Percentiles rank a stretch among this genome's conserved stretches.
Conservation (phyloP, 2,113 vertebrate genomes). For the Campylorhamphus procurvoides region DNA sequence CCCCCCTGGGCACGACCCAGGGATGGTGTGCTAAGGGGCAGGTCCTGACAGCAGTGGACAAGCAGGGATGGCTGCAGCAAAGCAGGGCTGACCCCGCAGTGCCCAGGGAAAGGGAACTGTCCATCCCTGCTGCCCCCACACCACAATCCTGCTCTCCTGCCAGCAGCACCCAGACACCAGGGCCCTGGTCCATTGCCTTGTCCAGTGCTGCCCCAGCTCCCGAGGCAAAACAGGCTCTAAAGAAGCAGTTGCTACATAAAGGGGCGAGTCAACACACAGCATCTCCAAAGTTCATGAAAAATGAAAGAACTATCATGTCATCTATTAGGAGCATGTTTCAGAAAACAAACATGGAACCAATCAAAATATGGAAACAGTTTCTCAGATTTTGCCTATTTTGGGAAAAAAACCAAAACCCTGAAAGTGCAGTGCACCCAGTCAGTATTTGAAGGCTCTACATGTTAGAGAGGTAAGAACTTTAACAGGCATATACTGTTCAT, state of each 20-base stretch:
- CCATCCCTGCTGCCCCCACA: accelerated
- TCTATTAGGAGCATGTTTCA: neutral
- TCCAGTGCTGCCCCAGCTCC: neutral
- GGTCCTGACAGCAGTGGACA: accelerated
- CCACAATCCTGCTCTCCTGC: accelerated
- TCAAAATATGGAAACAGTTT: neutral
- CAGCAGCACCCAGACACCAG: accelerated
- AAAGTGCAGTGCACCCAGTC: neutral
- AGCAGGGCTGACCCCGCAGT: neutral
- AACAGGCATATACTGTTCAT: neutral
- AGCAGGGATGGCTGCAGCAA: neutral
- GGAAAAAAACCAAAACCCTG: neutral
- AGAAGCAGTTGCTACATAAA: accelerated
- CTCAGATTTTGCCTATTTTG: neutral
- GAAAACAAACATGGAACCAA: neutral
- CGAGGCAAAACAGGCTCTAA: accelerated
- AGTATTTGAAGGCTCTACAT: neutral
- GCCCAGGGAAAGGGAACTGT: accelerated
- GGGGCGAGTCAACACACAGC: accelerated
- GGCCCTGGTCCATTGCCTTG: accelerated
- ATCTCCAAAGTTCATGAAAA: neutral
- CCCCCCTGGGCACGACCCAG: accelerated
- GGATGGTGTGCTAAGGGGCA: accelerated
- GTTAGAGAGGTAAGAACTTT: neutral
- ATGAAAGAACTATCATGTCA: neutral